Conservation (phyloP, 2,113 vertebrate species). For the Upupa epops region DNA sequence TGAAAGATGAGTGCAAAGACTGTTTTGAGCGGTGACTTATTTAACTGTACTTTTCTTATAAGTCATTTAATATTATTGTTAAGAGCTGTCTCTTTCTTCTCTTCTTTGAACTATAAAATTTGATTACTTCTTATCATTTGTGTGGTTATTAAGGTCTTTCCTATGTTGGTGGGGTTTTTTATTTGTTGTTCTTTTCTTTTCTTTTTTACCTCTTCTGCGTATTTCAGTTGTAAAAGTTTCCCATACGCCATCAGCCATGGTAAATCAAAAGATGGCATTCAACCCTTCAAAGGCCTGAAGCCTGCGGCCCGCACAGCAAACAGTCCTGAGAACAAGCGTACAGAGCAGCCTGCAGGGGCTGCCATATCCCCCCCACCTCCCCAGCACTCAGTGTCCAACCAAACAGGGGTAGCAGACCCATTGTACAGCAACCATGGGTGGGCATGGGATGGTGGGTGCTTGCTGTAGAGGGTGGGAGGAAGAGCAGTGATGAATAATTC, state of each 20-base stretch:
- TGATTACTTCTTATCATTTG: slow-evolving; percentile 37
- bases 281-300: slow-evolving; percentile 99
- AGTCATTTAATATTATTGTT: slow-evolving; percentile 43
- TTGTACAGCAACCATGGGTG: neutral
- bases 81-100: slow-evolving; percentile 31
- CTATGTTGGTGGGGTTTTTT: neutral
- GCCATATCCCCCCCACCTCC: slow-evolving; percentile 68
- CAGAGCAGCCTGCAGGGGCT: slow-evolving; percentile 85
- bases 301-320: slow-evolving; percentile 97
- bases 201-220: slow-evolving; percentile 2
- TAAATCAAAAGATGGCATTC: slow-evolving; percentile 99
- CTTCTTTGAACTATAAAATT: slow-evolving; percentile 51
- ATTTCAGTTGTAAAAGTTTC: slow-evolving; percentile 70
- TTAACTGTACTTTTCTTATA: slow-evolving; percentile 43
- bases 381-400: neutral
- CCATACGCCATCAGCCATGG: slow-evolving; percentile 80
- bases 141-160: slow-evolving; percentile 55
- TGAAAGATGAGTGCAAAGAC: slow-evolving; percentile 46
- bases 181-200: neutral
- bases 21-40: slow-evolving; percentile 78
- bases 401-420: neutral
- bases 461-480: neutral
- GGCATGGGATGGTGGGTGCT: neutral
- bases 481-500: neutral
- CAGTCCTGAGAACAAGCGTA: slow-evolving; percentile 93